Evolutionary conservation across 1,140 invertebrate species (phyloP).

Genomic region (Idris sp.): DNA sequence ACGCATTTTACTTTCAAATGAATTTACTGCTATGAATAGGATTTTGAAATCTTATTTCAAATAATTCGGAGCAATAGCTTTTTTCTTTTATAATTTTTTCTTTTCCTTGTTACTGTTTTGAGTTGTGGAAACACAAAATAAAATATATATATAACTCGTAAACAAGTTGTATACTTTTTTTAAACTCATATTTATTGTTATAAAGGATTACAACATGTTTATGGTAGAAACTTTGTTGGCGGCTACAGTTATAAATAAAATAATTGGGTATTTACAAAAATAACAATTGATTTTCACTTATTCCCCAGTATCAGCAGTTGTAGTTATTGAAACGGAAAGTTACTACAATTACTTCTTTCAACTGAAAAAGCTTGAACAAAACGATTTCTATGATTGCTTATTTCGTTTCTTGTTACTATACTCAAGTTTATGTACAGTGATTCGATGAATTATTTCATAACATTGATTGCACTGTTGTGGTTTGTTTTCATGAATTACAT

Average conservation of each 20-base stretch:
- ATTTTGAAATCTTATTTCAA: too few relatives aligned
- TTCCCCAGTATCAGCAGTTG: background rate
- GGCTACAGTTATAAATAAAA: constrained; percentile 1
- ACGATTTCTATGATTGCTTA: constrained; percentile 4
- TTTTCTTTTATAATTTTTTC: too few relatives aligned
- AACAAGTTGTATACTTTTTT: too few relatives aligned
- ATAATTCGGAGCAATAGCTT: too few relatives aligned
- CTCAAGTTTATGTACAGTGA: background rate
- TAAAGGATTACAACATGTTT: too few relatives aligned
- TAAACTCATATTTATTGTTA: too few relatives aligned
- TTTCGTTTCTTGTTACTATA: background rate
- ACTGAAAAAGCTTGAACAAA: constrained; percentile 4
- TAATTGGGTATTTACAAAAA: background rate
- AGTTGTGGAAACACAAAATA: too few relatives aligned
- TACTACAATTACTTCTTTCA: constrained; percentile 13
- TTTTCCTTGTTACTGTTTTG: too few relatives aligned
- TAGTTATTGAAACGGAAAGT: constrained; percentile 13
- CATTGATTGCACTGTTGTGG: background rate
- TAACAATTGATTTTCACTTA: constrained; percentile 10
- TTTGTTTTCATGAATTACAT: too few relatives aligned
- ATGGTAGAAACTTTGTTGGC: background rate
- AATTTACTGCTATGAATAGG: too few relatives aligned
- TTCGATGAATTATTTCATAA: constrained; percentile 7
- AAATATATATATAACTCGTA: too few relatives aligned
- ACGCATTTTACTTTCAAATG: too few relatives aligned